Base-by-base conservation (phyloP, 2,113 vertebrate species). In the Coregonus clupeaformis region DNA sequence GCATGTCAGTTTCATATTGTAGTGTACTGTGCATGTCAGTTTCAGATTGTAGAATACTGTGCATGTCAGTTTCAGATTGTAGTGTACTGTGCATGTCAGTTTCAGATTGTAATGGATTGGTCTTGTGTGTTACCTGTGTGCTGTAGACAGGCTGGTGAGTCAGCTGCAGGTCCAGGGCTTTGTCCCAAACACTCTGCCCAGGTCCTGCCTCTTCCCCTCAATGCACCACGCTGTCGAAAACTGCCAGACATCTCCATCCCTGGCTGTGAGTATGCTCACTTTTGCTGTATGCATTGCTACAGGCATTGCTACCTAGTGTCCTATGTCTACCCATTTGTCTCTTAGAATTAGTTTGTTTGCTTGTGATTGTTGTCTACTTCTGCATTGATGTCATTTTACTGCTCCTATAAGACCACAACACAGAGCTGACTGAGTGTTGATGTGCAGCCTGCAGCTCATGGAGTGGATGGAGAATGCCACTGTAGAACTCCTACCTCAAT, bases 161-260 rank as follows among this genome's bases (percentile, higher is more conserved):
- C 92, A 94, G 83, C 81, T 95, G 20, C 93, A 94, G 74, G 76
- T 49, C 0, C 90, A 93, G 42, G 83, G 89, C 47, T 94, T 95
- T 81, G 94, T 94, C 20, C 91, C 88, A 7, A 75, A 89, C 0
- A 62, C 82, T 12, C 88, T 95, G 84, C 91, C 92, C n/a, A 94
- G 94, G 82, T 82, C 84, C 67, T 87, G 82, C 30, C 85, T 95
- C 78, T 95, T 95, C 45, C 85, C 89, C 49, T 90, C 94, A 0
- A 84, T 95, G 47, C 90, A 93, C 0, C 91, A 91, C 0, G 93
- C 94, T 0, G 86, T 94, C 64, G 63, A 27, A 52, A 90, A 92
- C 55, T 20, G 86, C 57, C 67, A 76, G 4, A 60, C 22, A 22
- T 20, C 25, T 6, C 29, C 36, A 13, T 30, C 20, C 20, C 57